Base-by-base conservation (phyloP, 2,797 vertebrate genomes). In the Epinephelus malabaricus region DNA sequence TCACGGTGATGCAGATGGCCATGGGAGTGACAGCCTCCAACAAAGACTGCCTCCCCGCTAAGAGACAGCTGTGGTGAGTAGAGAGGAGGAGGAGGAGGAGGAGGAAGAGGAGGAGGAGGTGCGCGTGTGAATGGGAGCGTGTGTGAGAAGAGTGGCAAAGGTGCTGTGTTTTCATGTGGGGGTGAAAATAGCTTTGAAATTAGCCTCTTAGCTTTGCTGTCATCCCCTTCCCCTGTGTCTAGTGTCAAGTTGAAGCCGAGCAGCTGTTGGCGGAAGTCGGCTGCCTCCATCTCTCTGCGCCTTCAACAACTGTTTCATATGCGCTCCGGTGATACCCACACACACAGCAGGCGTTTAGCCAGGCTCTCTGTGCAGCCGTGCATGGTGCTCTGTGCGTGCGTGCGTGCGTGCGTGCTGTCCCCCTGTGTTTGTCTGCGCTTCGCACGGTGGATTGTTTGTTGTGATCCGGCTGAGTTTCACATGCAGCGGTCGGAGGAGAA, bases 1-100 rank as follows among this genome's bases (percentile, higher is more conserved):
- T 99, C 95, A 98, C 97, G 90, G 97, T 99, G 93, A 97, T 99
- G 97, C 98, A 99, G 96, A 98, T 99, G 97, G 98, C 98, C 92
- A 97, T 99, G 96, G 98, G 98, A 95, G 97, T 99, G 95, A 98
- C 97, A 93, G 97, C 98, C 88, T 97, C 97, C 94, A 99, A 99
- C 97, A 97, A 98, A 96, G 97, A 97, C 93, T 97, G 98, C 79
- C 96, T 99, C 92, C 98, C 98, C 89, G 83, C 93, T 73, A 98
- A 98, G 94, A 96, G 98, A 95, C 96, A 95, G 96, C 96, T 99
- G 94, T 99, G 98, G 98, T 99, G 96, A 99, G 97, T 97, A 92
- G 10, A 56, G 47, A 54, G 40, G 50, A 65, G 59, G 73, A 72
- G 47, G 78, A 70, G 70, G 62, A 50, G 21, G 55, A 56, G 55